These are phyloP conservation scores for Plebejus anna DNA, from an alignment of 2,888 invertebrate genomes.

Conservation along the genomic window DNA sequence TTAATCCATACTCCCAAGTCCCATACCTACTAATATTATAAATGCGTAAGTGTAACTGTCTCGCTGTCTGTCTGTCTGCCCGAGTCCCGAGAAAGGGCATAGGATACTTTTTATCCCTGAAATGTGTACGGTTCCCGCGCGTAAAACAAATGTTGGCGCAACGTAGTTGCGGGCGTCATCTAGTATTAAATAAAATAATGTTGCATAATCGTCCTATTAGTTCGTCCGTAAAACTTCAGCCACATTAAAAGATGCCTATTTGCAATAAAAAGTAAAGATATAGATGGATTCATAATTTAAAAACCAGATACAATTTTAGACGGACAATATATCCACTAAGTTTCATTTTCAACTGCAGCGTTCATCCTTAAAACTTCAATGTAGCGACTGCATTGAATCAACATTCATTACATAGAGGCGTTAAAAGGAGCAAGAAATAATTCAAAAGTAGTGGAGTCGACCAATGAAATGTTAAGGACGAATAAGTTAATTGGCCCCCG, in stretches of 20 bases:
- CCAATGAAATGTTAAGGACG: conserved; percentile 79
- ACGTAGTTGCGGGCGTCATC: no score
- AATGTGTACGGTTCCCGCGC: no score
- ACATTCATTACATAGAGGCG: background rate
- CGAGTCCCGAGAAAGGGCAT: no score
- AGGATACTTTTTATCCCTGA: no score
- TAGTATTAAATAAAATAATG: background rate
- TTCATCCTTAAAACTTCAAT: background rate
- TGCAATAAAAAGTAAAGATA: background rate
- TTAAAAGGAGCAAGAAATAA: conserved; percentile 31
- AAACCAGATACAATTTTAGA: background rate
- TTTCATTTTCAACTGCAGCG: background rate
- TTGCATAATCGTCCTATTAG: no score
- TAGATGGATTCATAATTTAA: background rate
- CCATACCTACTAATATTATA: no score
- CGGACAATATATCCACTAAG: background rate
- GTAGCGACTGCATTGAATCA: background rate
- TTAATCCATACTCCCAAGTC: background rate
- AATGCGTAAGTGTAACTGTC: no score
- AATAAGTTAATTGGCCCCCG: conserved; percentile 78
- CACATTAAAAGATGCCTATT: background rate
- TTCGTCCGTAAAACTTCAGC: background rate
- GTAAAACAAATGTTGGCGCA: no score
- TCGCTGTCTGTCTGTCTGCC: no score
- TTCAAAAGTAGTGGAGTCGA: conserved; percentile 55